Percentiles rank a stretch among this genome's conserved stretches.
Conservation (phyloP, 2,113 vertebrate genomes). For the Dinomys branickii region DNA sequence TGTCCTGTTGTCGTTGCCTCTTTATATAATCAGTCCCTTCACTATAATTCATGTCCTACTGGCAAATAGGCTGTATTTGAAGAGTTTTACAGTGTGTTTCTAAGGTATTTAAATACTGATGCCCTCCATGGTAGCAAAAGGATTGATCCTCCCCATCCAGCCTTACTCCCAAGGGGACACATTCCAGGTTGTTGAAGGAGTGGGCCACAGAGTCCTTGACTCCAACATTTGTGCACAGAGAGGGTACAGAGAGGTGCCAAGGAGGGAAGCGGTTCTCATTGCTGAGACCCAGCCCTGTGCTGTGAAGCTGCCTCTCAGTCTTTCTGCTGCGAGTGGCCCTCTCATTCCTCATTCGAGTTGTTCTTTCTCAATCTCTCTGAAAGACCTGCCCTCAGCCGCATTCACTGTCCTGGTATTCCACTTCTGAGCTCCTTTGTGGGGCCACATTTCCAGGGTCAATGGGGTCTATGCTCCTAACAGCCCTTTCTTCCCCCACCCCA, state of each 20-base stretch:
- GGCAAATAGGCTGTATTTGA: not conserved
- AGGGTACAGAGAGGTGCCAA: not conserved
- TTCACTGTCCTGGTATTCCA: not conserved
- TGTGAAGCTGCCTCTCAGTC: not conserved
- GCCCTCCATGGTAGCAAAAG: not conserved
- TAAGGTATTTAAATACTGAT: not conserved
- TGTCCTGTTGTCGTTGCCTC: not conserved
- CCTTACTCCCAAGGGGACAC: not conserved
- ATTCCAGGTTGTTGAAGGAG: not conserved
- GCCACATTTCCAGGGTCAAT: not conserved
- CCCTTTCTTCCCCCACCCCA: conserved; percentile 70
- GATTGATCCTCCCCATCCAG: not conserved
- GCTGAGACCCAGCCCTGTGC: too few species aligned
- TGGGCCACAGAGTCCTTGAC: not conserved
- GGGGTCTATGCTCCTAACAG: not conserved
- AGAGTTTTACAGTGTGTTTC: not conserved
- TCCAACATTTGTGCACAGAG: not conserved
- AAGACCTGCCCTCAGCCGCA: not conserved
- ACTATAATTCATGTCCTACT: not conserved
- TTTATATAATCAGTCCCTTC: not conserved
- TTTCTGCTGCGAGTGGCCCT: not conserved
- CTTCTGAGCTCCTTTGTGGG: not conserved
- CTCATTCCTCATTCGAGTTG: not conserved
- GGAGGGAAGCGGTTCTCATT: too few species aligned
- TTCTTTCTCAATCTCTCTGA: not conserved